Base-by-base conservation (phyloP, 2,888 invertebrate genomes). In the Melieria omissa region DNA sequence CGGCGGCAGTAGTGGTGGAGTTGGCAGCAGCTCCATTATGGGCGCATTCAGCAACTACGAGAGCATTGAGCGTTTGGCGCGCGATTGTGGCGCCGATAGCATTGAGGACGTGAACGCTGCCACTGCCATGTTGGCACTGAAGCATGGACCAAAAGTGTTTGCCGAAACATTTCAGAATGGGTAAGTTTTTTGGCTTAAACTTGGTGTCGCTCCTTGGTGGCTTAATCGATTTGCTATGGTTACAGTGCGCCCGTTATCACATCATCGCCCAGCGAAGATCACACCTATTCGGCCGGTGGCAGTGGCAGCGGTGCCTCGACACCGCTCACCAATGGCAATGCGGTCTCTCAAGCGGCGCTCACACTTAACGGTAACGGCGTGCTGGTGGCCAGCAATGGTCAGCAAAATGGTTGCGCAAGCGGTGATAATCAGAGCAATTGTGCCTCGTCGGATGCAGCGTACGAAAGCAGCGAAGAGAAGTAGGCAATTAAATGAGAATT, bases 211-310 rank as follows among this genome's bases (percentile, higher is more conserved):
- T 10, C 0, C 29, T 3, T 8, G 14, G 7, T 10, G 8, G 54
- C 42, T 12, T 49, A 60, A 49, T 54, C 9, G 70, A 46, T 65
- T 70, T 52, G 14, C 65, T 76, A 73, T 72, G 52, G 45, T 52
- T 65, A 42, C 64, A 84, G 86, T 73, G 83, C 87, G 71, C 86
- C 87, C 80, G 92, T 96, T 77, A 95, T 95, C 80, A 96, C 95
- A 4, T 93, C 93, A 68, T 94, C 94, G 81, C 95, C 96, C 0
- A 95, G 95, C 87, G 95, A 95, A 88, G 97, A 97, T 89, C 97
- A 97, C 88, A 96, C 96, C 67, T 97, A 97, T 88, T 95, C 95
- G 81, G 91, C 91, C 74, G 89, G 89, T 47, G 89, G 85, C 74
- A 80, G 82, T 46, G 80, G 81, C 60, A 75, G 75, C 70, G 77